Conservation (phyloP, 2,113 vertebrate genomes). For the Osmerus mordax region DNA sequence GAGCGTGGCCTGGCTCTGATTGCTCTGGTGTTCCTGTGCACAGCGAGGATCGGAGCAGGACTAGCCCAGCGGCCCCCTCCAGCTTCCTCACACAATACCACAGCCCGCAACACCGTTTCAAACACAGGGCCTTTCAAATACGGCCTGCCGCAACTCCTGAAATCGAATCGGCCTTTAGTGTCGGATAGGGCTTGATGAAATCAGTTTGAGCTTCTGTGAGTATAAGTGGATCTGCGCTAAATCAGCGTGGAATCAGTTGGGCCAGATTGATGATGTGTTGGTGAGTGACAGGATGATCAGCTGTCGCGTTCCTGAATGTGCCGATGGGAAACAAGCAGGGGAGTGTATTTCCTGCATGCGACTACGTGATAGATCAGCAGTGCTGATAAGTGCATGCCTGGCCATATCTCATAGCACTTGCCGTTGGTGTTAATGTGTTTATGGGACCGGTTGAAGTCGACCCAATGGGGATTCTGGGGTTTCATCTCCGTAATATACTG, state of each 20-base stretch:
- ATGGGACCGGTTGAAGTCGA: conserved; percentile 23
- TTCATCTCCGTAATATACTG: conserved; percentile 16
- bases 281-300: too few relatives aligned
- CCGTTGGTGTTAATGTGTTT: conserved; percentile 31
- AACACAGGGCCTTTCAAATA: too few relatives aligned
- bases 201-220: too few relatives aligned
- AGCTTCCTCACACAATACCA: conserved; percentile 2
- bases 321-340: too few relatives aligned
- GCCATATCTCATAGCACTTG: neutral
- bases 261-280: too few relatives aligned
- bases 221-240: too few relatives aligned
- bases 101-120: conserved; percentile 17
- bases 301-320: too few relatives aligned
- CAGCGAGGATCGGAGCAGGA: conserved; percentile 9
- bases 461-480: conserved; percentile 13
- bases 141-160: too few relatives aligned
- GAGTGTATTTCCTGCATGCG: neutral
- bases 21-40: conserved; percentile 34
- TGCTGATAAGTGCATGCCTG: neutral
- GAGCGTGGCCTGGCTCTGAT: conserved; percentile 37
- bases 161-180: too few relatives aligned
- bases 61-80: neutral
- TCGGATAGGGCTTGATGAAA: too few relatives aligned
- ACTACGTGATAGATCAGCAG: neutral
- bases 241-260: too few relatives aligned